phyloP scores from a whole-genome alignment of 2,888 invertebrate genomes.

The Drosophila nr. perissopoda region DNA sequence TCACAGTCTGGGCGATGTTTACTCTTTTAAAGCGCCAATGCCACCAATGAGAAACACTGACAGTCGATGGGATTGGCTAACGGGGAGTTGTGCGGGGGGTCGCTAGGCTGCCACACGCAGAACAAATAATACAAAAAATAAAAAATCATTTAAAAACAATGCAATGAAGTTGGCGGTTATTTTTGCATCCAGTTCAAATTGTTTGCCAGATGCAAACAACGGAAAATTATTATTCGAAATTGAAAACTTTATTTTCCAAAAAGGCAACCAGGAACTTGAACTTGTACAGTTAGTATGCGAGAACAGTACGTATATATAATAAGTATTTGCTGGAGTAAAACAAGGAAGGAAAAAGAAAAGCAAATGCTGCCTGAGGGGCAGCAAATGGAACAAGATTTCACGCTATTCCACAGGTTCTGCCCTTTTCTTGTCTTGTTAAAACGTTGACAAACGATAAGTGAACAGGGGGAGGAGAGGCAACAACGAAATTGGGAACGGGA shows the following conservation, averaged over 20 bases:
- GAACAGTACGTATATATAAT: constrained; percentile 10
- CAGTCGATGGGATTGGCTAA: neutral
- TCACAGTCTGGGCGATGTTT: constrained; percentile 56
- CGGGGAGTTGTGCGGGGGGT: neutral
- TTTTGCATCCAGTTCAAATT: constrained; percentile 62
- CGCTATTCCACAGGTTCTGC: constrained; percentile 57
- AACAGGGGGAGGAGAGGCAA: constrained; percentile 6
- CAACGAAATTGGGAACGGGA: constrained; percentile 28
- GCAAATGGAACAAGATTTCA: constrained; percentile 49
- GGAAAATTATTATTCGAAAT: constrained; percentile 57
- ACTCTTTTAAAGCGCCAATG: constrained; percentile 74
- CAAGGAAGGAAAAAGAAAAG: constrained; percentile 9
- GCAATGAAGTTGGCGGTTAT: constrained; percentile 65
- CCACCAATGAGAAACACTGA: constrained; percentile 40
- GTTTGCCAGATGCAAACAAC: constrained; percentile 71
- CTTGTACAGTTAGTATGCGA: constrained; percentile 58
- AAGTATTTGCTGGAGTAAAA: constrained; percentile 11
- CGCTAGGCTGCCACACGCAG: constrained; percentile 27
- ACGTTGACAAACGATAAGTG: constrained; percentile 73
- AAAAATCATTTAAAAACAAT: neutral
- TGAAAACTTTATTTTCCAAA: constrained; percentile 62
- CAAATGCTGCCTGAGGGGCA: constrained; percentile 5
- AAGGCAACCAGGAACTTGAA: constrained; percentile 61
- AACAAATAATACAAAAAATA: constrained; percentile 64
- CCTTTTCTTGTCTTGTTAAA: constrained; percentile 77